These are phyloP conservation scores for Xestia rhomboidea DNA, from an alignment of 2,888 invertebrate species.

Conservation along the genomic window DNA sequence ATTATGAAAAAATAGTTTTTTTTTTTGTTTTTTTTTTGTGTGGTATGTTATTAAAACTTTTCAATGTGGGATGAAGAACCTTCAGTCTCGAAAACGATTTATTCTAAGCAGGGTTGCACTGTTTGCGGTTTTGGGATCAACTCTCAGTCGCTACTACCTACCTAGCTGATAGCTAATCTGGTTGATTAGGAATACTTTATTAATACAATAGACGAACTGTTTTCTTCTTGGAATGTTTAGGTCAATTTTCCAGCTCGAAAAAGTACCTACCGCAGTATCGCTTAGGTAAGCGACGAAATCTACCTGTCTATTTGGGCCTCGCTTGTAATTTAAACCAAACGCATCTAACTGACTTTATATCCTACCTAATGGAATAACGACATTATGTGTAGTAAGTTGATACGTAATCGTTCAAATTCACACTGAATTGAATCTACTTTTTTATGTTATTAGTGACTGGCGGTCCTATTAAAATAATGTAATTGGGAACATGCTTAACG, in stretches of 20 bases:
- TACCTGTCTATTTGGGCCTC: background rate
- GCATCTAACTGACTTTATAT: slow-evolving; percentile 23
- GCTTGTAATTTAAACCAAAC: slow-evolving; percentile 38
- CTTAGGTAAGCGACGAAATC: background rate
- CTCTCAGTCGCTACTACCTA: background rate
- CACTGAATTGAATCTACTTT: slow-evolving; percentile 1
- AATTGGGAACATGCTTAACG: too few relatives aligned
- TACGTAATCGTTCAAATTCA: slow-evolving; percentile 42
- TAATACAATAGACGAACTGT: background rate
- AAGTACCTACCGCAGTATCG: too few relatives aligned
- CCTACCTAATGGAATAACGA: slow-evolving; percentile 42
- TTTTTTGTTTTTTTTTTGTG: too few relatives aligned
- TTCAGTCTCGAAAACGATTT: background rate
- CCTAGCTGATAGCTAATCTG: background rate
- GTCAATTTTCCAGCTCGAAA: background rate
- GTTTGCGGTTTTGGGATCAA: background rate
- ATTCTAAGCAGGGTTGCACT: background rate
- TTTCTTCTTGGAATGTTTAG: background rate
- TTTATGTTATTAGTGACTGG: background rate
- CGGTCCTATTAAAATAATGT: background rate
- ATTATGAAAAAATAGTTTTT: too few relatives aligned
- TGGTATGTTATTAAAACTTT: background rate
- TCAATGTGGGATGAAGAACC: background rate
- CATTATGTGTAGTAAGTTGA: slow-evolving; percentile 22
- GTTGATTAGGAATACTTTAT: background rate